A percentile compares a stretch with the other conserved stretches of the same genome.
These are phyloP conservation scores for Cochlearius cochlearius DNA, from an alignment of 2,113 vertebrate species.

Conservation along the genomic window DNA sequence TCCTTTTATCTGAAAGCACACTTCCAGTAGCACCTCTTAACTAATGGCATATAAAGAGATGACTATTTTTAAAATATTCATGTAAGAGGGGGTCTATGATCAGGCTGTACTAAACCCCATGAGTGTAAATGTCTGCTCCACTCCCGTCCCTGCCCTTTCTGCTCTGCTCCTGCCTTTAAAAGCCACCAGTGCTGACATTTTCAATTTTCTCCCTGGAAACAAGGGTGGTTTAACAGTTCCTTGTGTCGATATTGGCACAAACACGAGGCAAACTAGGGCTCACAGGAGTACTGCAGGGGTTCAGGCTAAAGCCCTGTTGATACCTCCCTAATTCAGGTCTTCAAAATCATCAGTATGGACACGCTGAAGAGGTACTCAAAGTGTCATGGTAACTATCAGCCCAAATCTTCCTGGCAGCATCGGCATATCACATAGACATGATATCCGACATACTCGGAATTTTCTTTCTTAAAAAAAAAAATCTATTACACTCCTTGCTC, in stretches of 20 bases:
- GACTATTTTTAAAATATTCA: neutral
- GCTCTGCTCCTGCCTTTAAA: neutral
- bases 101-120: neutral
- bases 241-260: fast-evolving
- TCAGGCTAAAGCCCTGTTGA: neutral
- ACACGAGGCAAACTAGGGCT: neutral
- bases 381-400: neutral
- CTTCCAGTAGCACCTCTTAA: neutral
- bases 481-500: neutral
- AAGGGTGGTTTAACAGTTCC: neutral
- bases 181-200: neutral
- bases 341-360: neutral
- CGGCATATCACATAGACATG: neutral
- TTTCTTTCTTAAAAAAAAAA: neutral
- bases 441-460: neutral
- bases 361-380: fast-evolving
- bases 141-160: neutral
- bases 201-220: neutral
- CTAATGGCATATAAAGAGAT: neutral
- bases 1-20: neutral
- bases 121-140: neutral
- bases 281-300: fast-evolving
- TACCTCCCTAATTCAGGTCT: neutral
- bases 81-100: neutral
- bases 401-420: neutral